These are phyloP conservation scores for Periophthalmus modestus DNA, from an alignment of 2,113 vertebrate species.

Conservation along the genomic window DNA sequence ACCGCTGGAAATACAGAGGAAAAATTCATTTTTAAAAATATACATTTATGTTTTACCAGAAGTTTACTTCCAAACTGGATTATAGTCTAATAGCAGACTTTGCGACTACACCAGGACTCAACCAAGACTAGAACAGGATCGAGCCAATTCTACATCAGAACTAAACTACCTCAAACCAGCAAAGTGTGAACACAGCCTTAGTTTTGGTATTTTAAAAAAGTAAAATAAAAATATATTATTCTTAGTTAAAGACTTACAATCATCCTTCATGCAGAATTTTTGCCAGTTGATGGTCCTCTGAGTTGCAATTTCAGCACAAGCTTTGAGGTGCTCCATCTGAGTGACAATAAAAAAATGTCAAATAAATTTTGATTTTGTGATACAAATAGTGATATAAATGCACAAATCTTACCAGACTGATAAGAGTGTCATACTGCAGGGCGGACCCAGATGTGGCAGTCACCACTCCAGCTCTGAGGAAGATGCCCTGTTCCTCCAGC, in stretches of 20 bases:
- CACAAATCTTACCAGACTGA: slow-evolving; percentile 85
- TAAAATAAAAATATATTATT: neutral
- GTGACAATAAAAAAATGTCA: slow-evolving; percentile 20
- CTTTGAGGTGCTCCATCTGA: slow-evolving; percentile 98
- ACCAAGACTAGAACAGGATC: neutral
- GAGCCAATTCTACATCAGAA: too few species aligned
- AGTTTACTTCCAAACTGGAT: neutral
- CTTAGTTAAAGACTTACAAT: slow-evolving; percentile 83
- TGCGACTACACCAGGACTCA: neutral
- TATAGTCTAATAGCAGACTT: neutral
- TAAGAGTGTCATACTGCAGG: slow-evolving; percentile 94
- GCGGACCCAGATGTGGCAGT: slow-evolving; percentile 95
- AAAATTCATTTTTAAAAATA: neutral
- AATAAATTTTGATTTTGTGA: neutral
- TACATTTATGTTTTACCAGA: neutral
- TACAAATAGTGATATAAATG: neutral
- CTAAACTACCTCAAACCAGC: too few species aligned
- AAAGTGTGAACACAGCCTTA: too few species aligned
- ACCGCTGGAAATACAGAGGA: slow-evolving; percentile 79
- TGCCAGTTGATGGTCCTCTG: slow-evolving; percentile 98
- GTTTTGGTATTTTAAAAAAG: neutral
- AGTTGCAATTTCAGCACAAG: slow-evolving; percentile 96
- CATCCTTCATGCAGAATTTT: slow-evolving; percentile 98
- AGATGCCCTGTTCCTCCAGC: slow-evolving; percentile 95
- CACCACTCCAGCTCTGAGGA: slow-evolving; percentile 90